Evolutionary conservation across 2,888 invertebrate genomes (phyloP).

Genomic region (Eueremaeus valkanovi): DNA sequence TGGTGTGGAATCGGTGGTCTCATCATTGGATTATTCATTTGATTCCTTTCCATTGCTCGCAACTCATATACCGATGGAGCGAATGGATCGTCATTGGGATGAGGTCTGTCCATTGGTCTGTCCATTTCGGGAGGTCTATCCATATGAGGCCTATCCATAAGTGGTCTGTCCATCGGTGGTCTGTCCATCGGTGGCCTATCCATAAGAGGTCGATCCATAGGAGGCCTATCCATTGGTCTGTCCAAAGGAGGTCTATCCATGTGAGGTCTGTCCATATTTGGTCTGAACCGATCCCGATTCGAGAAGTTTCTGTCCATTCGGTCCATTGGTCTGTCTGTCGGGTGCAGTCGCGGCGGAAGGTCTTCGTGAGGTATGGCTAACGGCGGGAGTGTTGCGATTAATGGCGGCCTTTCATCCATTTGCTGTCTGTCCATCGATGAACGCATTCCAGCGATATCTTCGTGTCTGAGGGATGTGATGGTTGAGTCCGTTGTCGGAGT

Average conservation of each 20-base stretch:
- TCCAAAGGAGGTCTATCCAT: no score
- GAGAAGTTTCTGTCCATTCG: background rate
- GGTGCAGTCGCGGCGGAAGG: constrained; percentile 8
- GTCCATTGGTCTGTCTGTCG: constrained; percentile 1
- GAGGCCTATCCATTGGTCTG: no score
- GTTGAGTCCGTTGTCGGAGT: constrained; percentile 6
- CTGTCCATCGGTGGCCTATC: constrained; percentile 1
- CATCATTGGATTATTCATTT: background rate
- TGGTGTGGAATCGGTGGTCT: constrained; percentile 22
- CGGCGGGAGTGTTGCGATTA: constrained; percentile 1
- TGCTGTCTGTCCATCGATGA: background rate
- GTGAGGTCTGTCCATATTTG: constrained; percentile 18
- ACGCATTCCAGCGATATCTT: background rate
- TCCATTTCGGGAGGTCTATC: no score
- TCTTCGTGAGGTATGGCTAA: constrained; percentile 20
- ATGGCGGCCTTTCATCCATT: background rate
- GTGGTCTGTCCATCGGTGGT: background rate
- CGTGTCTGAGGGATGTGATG: background rate
- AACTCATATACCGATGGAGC: constrained; percentile 37
- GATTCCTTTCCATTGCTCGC: constrained; percentile 26
- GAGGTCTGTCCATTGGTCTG: no score
- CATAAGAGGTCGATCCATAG: no score
- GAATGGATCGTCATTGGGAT: constrained; percentile 36
- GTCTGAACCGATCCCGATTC: background rate
- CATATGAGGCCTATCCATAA: constrained; percentile 6